Base-by-base conservation (phyloP, 2,113 vertebrate species). In the Leucosticte australis region DNA sequence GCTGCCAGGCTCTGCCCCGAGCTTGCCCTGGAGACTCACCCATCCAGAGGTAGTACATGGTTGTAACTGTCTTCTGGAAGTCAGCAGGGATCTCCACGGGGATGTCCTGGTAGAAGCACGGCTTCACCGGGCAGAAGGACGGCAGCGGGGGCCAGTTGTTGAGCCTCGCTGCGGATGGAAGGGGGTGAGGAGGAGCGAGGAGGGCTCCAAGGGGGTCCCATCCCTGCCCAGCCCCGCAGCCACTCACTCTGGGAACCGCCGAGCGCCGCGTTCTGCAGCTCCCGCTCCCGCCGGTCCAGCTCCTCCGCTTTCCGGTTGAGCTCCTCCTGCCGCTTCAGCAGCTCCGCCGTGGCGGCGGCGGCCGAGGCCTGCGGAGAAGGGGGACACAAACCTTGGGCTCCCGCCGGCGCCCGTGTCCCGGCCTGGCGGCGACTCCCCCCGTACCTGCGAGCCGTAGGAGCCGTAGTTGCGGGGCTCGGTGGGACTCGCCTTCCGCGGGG, bases 11-110 rank as follows among this genome's bases (percentile, higher is more conserved):
- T 13, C 20, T 46, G 63, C 46, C 71, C 60, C 6, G 8, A 14
- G 39, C 1, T 2, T 23, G 7, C n/a, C 11, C 18, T 5, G 8
- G 4, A 13, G 47, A 97, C 99, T 99, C 96, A 99, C 99, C 98
- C 97, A 99, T 98, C 99, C 99, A 99, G 97, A 99, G 99, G 98
- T 99, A 99, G 96, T 99, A 99, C 99, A 99, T 99, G 91, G 98
- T 98, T 5, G 97, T 98, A 27, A 99, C 99, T 0, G 98, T 99
- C 87, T 98, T 99, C 98, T 99, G 99, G 96, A 99, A 99, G 78
- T 98, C 98, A 21, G 99, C 98, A 1, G 97, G 98, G 78, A 99
- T 99, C 93, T 99, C 99, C 96, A 99, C 95, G 2, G 97, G 97
- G 90, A 99, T 99, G 97, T 99, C 99, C 83, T 99, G 99, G 96